A percentile compares a stretch with the other conserved stretches of the same genome.
Evolutionary conservation across 1,140 invertebrate genomes (phyloP).

Genomic region (Drosophila kikkawai): DNA sequence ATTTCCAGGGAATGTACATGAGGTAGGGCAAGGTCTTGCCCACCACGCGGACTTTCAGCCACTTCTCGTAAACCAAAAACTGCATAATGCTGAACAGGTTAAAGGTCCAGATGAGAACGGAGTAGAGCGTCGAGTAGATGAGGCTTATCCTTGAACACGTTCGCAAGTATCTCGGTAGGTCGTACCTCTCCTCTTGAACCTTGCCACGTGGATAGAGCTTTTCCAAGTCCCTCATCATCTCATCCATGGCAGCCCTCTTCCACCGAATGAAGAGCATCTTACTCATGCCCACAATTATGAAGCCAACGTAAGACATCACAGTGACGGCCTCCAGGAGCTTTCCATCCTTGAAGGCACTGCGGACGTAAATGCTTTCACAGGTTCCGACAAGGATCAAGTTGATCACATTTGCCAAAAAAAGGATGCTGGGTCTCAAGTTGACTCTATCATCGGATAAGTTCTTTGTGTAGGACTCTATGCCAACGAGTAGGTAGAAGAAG

Average conservation of each 20-base stretch:
- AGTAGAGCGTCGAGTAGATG: conserved; percentile 54
- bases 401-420: conserved; percentile 43
- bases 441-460: neutral
- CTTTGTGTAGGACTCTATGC: conserved; percentile 52
- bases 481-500: conserved; percentile 59
- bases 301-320: conserved; percentile 69
- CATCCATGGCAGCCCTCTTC: conserved; percentile 36
- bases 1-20: conserved; percentile 67
- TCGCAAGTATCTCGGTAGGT: conserved; percentile 35
- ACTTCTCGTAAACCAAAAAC: conserved; percentile 64
- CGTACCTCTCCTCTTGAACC: conserved; percentile 31
- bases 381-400: conserved; percentile 31
- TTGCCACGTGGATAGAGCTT: conserved; percentile 49
- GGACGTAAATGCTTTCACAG: conserved; percentile 45
- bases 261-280: conserved; percentile 63
- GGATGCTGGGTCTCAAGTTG: neutral
- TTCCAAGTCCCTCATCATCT: conserved; percentile 45
- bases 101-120: conserved; percentile 72
- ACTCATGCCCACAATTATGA: conserved; percentile 46
- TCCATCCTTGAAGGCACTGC: conserved; percentile 19
- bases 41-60: conserved; percentile 41
- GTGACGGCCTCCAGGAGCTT: conserved; percentile 62
- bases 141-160: conserved; percentile 46
- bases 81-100: conserved; percentile 63
- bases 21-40: conserved; percentile 59